Percentiles rank a stretch among this genome's conserved stretches.
Conservation (phyloP, 2,797 vertebrate species). For the Catamblyrhynchus diadema region DNA sequence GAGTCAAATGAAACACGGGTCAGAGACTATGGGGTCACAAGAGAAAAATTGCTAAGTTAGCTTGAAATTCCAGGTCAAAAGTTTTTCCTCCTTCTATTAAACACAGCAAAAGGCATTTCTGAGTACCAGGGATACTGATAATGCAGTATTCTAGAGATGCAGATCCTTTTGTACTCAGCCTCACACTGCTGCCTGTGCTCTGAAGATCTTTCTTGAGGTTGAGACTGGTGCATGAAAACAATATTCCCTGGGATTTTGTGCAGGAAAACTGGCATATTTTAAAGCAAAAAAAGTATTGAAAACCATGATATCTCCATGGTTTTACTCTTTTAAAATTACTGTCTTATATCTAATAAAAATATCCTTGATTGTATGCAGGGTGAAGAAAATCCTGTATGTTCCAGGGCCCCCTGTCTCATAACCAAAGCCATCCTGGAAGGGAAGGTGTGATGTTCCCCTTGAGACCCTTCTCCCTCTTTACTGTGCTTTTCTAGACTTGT, state of each 20-base stretch:
- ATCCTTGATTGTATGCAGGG: neutral
- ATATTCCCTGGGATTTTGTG: neutral
- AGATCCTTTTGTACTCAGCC: neutral
- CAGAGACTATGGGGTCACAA: conserved; percentile 41
- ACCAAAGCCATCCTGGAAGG: neutral
- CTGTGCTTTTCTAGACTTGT: neutral
- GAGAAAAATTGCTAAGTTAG: conserved; percentile 34
- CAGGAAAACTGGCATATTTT: neutral
- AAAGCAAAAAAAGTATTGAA: neutral
- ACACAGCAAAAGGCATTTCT: conserved; percentile 17
- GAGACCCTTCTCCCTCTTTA: neutral
- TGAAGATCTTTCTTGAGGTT: neutral
- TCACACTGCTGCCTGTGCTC: neutral
- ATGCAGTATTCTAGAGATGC: neutral
- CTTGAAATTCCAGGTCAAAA: conserved; percentile 46
- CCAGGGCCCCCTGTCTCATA: neutral
- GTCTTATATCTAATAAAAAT: neutral
- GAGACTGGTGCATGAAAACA: neutral
- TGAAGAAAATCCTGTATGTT: neutral
- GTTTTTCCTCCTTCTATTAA: conserved; percentile 48
- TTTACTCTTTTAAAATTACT: neutral
- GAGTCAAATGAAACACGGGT: neutral
- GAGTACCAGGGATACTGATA: conserved; percentile 1
- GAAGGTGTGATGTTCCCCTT: neutral
- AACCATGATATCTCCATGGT: neutral